Evolutionary conservation across 2,113 vertebrate genomes (phyloP).

Genomic region (Australoheros scitulus): DNA sequence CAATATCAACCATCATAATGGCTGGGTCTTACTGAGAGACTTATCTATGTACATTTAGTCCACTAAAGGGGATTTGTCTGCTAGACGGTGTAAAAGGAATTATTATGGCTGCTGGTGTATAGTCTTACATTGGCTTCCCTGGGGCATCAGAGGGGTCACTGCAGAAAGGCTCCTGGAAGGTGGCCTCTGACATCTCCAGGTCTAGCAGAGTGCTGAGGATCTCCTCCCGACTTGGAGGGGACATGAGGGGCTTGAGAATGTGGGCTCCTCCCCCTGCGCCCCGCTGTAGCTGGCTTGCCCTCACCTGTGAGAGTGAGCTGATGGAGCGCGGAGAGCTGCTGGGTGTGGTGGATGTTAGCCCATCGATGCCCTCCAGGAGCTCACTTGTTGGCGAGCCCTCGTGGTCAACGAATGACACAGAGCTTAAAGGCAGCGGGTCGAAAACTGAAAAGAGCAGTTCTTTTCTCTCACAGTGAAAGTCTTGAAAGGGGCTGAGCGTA

Average conservation of each 20-base stretch:
- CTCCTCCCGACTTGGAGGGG: constrained; percentile 95
- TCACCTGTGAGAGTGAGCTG: constrained; percentile 91
- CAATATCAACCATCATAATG: not conserved
- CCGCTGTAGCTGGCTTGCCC: constrained; percentile 85
- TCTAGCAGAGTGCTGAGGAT: constrained; percentile 90
- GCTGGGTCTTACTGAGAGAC: not conserved
- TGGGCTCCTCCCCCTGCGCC: constrained; percentile 82
- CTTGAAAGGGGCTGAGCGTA: constrained; percentile 87
- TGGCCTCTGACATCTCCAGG: constrained; percentile 91
- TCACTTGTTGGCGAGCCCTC: constrained; percentile 89
- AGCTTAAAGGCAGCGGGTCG: constrained; percentile 84
- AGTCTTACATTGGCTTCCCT: constrained; percentile 89
- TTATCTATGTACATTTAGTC: not conserved
- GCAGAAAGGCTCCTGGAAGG: constrained; percentile 96
- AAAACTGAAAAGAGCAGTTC: constrained; percentile 81
- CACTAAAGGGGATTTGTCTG: not conserved
- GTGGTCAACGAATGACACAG: constrained; percentile 84
- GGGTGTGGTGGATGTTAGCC: constrained; percentile 89
- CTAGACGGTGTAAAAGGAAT: not conserved
- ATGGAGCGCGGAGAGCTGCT: constrained; percentile 93
- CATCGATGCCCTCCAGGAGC: constrained; percentile 84
- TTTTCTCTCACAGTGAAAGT: constrained; percentile 89
- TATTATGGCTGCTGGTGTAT: not conserved
- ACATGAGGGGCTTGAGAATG: constrained; percentile 97
- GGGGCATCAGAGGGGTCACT: constrained; percentile 95